Base-by-base conservation (phyloP, 2,888 invertebrate species). In the Fragum fragum region DNA sequence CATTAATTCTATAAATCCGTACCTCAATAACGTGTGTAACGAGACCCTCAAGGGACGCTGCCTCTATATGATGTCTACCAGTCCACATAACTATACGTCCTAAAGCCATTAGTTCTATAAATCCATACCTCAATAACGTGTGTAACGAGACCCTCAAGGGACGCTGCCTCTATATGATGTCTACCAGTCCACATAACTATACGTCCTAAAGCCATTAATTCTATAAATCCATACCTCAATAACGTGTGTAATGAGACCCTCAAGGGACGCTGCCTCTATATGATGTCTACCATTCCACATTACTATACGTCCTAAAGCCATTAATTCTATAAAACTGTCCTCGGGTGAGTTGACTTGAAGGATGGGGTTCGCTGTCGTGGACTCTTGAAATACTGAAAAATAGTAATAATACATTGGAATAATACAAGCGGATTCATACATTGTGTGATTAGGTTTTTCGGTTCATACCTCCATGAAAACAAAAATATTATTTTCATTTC, bases 71-170 rank as follows among this genome's bases (percentile, higher is more conserved):
- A 53, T 93, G 92, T 55, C 94, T 94, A 36, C 91, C 90, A 73
- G 93, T 93, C 79, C 92, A 90, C 79, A 94, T 93, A 23, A 94
- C 88, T n/a, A 95, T 94, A 14, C 94, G 91, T 55, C 95, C 94
- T 47, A 95, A 95, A 1, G 95, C 94, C 89, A 95, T 95, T 87
- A 95, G 92, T 77, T 95, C 94, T 69, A 96, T 95, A 91, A 16
- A 11, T 11, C 5, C 72, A 57, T 83, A 94, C 94, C 91, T 93
- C 91, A 63, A 96, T 95, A 63, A 96, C 94, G 84, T 95, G 95
- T 59, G 95, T 94, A 69, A 96, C 94, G 26, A 96, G 94, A 21
- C 95, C 95, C 90, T 96, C 96, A 7, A 96, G 94, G 3, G 96
- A 95, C 1, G 93, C 92, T 63, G 95, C 95, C 63, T 95, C 95